Evolutionary conservation across 2,888 invertebrate species (phyloP), one percentile per base, ranked within the genome.

Genomic region (Miltochrista miniata): DNA sequence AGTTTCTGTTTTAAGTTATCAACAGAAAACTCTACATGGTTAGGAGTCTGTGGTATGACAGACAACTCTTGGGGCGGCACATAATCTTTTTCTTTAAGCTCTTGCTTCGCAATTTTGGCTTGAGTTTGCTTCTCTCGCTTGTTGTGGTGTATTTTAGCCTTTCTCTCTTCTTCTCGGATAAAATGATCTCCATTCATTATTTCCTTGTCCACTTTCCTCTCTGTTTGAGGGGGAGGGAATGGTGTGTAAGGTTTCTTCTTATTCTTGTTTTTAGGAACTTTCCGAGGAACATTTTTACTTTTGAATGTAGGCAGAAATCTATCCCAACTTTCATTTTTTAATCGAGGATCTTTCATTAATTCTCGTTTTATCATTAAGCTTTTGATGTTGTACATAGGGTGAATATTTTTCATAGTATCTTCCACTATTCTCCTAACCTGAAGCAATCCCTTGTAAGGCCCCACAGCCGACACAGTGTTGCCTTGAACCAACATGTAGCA

Each of bases 371-470:
- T 98, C 99, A 99, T 99, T 45, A 99, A 86, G 1, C 97, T 96
- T 91, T 99, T 97, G 1, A 99, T 98, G 75, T 98, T 99, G 79
- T 99, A 99, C 82, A 99, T 98, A 0, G 99, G 99, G 92, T 99
- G 99, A 48, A 99, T 94, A 83, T 99, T 99, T 78, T 97, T 97
- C 99, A 99, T 99, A 0, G 98, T 98, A 70, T 99, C 99, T 76
- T 96, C 96, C 1, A 97, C 97, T 71, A 99, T 97, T 68, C 96
- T 95, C 49, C 98, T 92, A 0, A 97, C 97, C 83, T 97, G 96
- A 50, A 95, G 94, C 18, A 97, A 82, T 0, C 99, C 99, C 85
- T 95, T 96, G 76, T 98, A 97, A 1, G 99, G 98, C 0, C 99
- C 99, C n/a, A 99, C 91, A 0, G 97, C 97, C 11, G 99, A 94